A percentile compares a stretch with the other conserved stretches of the same genome.
Conservation (phyloP, 2,113 vertebrate species). For the Brachyhypopomus gauderio region DNA sequence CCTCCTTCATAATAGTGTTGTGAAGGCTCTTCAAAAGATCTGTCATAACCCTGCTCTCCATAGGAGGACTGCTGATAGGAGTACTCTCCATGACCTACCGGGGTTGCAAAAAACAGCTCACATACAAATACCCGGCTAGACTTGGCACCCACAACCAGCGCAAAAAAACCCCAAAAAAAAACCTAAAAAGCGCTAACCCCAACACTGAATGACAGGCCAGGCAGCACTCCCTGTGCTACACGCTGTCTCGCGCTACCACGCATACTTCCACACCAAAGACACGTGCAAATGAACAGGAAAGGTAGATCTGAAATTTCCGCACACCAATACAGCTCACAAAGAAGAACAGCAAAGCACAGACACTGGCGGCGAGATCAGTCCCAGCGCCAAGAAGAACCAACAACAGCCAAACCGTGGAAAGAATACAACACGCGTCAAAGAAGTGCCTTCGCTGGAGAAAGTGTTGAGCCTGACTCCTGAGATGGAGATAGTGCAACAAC, state of each 20-base stretch:
- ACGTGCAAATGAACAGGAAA: not conserved
- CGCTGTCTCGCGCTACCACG: not conserved
- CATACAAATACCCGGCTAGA: slow-evolving; percentile 18
- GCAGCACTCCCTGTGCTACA: not conserved
- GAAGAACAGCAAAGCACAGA: slow-evolving; percentile 43
- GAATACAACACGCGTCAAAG: not conserved
- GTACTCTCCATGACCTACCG: slow-evolving; percentile 87
- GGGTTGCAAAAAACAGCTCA: slow-evolving; percentile 9
- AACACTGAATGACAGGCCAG: not conserved
- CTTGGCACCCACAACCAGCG: not conserved
- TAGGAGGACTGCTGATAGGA: slow-evolving; percentile 92
- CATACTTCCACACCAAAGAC: not conserved
- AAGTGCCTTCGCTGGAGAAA: not conserved
- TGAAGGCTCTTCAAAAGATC: slow-evolving; percentile 89
- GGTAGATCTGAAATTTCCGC: slow-evolving; percentile 68
- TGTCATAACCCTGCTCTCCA: slow-evolving; percentile 90
- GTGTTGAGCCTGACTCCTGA: not conserved
- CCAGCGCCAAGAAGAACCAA: not conserved
- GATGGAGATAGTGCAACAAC: not conserved
- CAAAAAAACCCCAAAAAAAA: no score
- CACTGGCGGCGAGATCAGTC: slow-evolving; percentile 41
- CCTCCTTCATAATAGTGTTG: slow-evolving; percentile 97
- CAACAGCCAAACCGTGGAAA: not conserved
- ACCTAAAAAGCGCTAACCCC: not conserved
- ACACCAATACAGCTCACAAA: slow-evolving; percentile 68